Conservation (phyloP, 1,140 invertebrate species). For the Bombus ignitus region DNA sequence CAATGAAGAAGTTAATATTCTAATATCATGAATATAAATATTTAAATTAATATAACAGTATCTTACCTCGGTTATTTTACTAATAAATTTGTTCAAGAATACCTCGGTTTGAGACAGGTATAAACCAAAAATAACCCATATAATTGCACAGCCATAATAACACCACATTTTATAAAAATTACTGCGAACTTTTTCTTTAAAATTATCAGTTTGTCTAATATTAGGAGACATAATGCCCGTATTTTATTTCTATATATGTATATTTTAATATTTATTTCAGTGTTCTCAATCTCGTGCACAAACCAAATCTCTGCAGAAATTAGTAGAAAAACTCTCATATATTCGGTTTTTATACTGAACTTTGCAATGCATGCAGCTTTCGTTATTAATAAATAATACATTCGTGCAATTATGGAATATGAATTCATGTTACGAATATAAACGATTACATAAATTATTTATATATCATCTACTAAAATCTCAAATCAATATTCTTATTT, state of each 20-base stretch:
- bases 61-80: neutral
- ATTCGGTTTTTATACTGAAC: neutral
- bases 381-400: constrained; percentile 17
- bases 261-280: neutral
- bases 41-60: neutral
- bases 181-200: neutral
- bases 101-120: neutral
- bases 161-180: neutral
- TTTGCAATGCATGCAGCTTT: neutral
- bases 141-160: neutral
- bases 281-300: neutral
- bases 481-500: neutral
- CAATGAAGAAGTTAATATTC: neutral
- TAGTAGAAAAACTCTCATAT: neutral
- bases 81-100: neutral
- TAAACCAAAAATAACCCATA: neutral
- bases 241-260: neutral
- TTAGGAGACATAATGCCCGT: neutral
- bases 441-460: constrained; percentile 10
- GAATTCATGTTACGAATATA: neutral
- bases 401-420: neutral
- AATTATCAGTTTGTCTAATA: neutral
- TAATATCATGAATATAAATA: neutral
- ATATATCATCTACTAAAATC: neutral
- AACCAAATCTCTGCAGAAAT: neutral